phyloP scores from a whole-genome alignment of 2,113 vertebrate genomes.

The Scomber colias region DNA sequence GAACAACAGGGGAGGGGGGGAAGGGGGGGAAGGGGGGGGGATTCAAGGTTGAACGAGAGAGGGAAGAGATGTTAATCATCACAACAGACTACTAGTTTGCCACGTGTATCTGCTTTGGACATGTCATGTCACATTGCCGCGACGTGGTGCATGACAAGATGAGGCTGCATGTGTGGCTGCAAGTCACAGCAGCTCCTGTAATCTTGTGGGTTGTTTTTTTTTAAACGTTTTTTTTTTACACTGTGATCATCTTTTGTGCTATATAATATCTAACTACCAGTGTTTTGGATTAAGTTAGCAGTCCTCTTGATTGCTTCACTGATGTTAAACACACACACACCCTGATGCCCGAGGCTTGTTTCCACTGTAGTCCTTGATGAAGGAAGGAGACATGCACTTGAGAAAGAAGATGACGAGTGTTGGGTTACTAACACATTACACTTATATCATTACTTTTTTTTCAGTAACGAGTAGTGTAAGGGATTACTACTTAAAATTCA shows the following conservation, averaged over 20 bases:
- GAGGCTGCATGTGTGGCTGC: neutral
- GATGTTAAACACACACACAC: too few species aligned
- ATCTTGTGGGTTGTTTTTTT: neutral
- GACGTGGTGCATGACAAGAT: constrained; percentile 9
- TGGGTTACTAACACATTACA: too few species aligned
- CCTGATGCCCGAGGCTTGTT: too few species aligned
- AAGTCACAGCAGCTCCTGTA: constrained; percentile 9
- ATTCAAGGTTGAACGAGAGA: constrained; percentile 22
- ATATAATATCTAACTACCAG: neutral
- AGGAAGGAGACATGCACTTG: too few species aligned
- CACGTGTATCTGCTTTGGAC: neutral
- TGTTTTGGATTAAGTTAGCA: too few species aligned
- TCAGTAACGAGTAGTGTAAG: too few species aligned
- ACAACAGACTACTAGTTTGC: neutral
- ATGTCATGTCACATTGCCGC: neutral
- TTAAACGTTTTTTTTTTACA: neutral
- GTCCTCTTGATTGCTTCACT: too few species aligned
- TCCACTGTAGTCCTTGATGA: too few species aligned
- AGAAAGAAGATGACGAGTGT: too few species aligned
- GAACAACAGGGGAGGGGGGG: neutral
- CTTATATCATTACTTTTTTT: too few species aligned
- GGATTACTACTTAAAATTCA: too few species aligned
- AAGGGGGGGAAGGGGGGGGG: neutral
- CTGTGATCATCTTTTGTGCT: constrained; percentile 2
- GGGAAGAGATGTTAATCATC: constrained; percentile 37